Evolutionary conservation across 2,888 invertebrate genomes (phyloP), one percentile per base, ranked within the genome.

Genomic region (Hofmannophila pseudospretella): DNA sequence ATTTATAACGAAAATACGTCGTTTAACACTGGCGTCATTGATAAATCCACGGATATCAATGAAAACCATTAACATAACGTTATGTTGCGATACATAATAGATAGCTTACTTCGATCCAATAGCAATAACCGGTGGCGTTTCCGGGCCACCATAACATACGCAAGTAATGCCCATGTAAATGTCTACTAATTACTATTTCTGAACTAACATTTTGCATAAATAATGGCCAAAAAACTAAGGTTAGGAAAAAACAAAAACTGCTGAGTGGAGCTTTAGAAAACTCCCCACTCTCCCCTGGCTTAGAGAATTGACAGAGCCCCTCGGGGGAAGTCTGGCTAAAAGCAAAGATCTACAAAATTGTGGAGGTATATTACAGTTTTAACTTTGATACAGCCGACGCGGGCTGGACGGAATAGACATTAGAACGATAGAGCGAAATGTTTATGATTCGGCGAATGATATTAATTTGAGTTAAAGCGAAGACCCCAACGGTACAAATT

Each of bases 141-240:
- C 67, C 74, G 65, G 56, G 19, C 20, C 7, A 9, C 8, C 7
- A 22, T 22, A 22, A 22, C 3, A 22, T 4, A 51, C 54, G 49
- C 40, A 41, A 40, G 47, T 38, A n/a, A n/a, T n/a, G n/a, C n/a
- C 36, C 31, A 41, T 38, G 47, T 31, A 10, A 42, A 53, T 56
- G 57, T 58, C 51, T 47, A 49, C 42, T 64, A 63, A 66, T 58
- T 55, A 59, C 49, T 45, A 51, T 58, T 57, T 58, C 47, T 45
- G 42, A 58, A 16, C n/a, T 4, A 23, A 46, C 52, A 52, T 64
- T 75, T 69, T 59, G 66, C 67, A 64, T 68, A 70, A 67, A 57
- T 45, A 50, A 54, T 62, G 47, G 53, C 44, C 45, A 61, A 67
- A 67, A 69, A 62, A 51, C 45, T 36, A 36, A 39, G 46, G 45